Percentiles rank a stretch among this genome's conserved stretches.
Conservation (phyloP, 2,888 invertebrate genomes). For the Tetranychus piercei region DNA sequence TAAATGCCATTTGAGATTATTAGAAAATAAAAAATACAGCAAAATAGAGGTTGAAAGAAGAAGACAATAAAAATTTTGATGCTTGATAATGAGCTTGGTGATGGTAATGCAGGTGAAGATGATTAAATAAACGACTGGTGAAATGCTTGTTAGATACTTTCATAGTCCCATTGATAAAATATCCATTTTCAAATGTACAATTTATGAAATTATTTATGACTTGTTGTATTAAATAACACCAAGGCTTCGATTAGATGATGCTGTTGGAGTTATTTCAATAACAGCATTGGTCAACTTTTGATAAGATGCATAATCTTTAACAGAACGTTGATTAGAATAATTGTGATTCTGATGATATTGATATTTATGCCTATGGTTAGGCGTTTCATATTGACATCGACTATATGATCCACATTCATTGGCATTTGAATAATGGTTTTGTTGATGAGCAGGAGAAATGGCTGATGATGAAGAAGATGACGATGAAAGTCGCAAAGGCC, state of each 20-base stretch:
- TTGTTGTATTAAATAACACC: not conserved
- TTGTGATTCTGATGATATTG: not conserved
- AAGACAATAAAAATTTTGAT: too few relatives aligned
- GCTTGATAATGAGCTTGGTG: too few relatives aligned
- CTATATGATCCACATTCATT: not conserved
- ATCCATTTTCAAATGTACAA: too few relatives aligned
- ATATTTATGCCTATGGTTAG: not conserved
- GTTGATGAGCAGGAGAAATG: not conserved
- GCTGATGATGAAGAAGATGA: not conserved
- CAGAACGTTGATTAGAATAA: not conserved
- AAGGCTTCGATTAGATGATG: not conserved
- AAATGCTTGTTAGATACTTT: too few relatives aligned
- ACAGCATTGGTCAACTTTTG: not conserved
- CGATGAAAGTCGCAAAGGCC: not conserved
- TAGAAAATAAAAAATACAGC: too few relatives aligned
- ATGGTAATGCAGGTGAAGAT: too few relatives aligned
- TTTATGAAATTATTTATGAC: too few relatives aligned
- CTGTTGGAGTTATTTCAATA: not conserved
- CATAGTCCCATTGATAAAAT: too few relatives aligned
- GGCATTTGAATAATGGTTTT: not conserved
- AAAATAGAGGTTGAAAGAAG: too few relatives aligned
- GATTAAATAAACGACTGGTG: too few relatives aligned
- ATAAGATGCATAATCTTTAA: not conserved
- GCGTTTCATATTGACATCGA: too few relatives aligned
- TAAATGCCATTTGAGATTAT: too few relatives aligned